Percentiles rank a stretch among this genome's conserved stretches.
Evolutionary conservation across 2,113 vertebrate genomes (phyloP).

Genomic region (Ginglymostoma cirratum): DNA sequence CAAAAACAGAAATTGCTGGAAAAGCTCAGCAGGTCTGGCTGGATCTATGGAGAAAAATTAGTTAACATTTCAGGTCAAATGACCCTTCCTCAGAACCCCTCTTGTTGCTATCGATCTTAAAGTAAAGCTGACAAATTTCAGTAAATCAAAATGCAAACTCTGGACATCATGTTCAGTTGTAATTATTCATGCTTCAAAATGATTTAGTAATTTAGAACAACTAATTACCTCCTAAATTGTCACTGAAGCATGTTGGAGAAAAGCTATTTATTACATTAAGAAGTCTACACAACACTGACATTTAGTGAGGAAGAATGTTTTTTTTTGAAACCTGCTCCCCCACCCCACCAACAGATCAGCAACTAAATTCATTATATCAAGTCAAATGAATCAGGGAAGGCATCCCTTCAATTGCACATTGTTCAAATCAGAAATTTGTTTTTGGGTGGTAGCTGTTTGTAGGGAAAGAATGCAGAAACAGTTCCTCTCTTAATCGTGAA

Average conservation of each 20-base stretch:
- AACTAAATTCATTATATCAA: neutral
- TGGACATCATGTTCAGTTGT: neutral
- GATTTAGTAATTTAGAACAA: neutral
- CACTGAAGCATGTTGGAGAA: neutral
- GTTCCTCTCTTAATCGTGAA: neutral
- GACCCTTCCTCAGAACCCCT: neutral
- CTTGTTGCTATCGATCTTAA: too few species aligned
- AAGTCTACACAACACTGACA: neutral
- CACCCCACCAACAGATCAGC: neutral
- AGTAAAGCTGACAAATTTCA: neutral
- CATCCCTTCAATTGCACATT: neutral
- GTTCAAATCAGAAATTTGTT: neutral
- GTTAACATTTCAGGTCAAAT: too few species aligned
- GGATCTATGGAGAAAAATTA: too few species aligned
- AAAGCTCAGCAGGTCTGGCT: too few species aligned
- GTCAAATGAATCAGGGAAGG: neutral
- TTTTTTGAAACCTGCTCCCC: neutral
- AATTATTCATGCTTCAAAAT: slow-evolving; percentile 20
- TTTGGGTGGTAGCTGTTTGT: neutral
- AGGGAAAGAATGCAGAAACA: neutral
- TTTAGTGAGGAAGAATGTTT: neutral
- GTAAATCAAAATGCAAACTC: slow-evolving; percentile 11
- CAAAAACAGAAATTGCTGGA: too few species aligned
- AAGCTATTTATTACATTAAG: slow-evolving; percentile 7
- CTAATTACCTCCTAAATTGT: neutral